Base-by-base conservation (phyloP, 30 jellyfish, hydroid and myxozoan species). In the Cassiopea xamachana region DNA sequence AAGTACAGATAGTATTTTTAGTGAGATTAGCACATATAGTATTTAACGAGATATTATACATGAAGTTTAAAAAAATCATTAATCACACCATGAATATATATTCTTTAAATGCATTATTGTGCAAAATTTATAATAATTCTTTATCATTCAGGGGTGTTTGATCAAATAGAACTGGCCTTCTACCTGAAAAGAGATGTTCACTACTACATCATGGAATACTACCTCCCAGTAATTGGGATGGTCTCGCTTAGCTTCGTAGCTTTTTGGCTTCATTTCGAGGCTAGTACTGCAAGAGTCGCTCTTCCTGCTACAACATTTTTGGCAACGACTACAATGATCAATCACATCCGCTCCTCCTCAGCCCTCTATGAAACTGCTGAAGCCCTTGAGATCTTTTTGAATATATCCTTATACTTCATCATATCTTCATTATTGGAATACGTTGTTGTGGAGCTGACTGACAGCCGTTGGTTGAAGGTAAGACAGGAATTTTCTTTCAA, bases 281-380 rank as follows among this genome's bases (percentile, higher is more conserved):
- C 98, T 1, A 88, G 92, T 17, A 97, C 98, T 1, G 98, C 98
- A 1, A 69, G 98, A 17, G 97, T 88, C 13, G 92, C 97, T 12
- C 96, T 93, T 13, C 97, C 97, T 1, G 79, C 77, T 71, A 92
- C 98, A 10, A 87, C 94, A 13, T 92, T 92, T 9, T 64, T 92
- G 14, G 82, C 98, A 44, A 77, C 88, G 92, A 89, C 90, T 13
- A 73, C 79, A 2, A 75, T 88, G 70, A 45, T 82, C 73, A 76
- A 77, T 45, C 89, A 95, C 73, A 82, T 92, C 46, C 80, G 98
- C 73, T 50, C 76, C 47, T 39, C 90, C 16, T 47, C 89, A n/a
- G 91, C 69, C 1, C 64, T 79, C 45, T 69, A 48, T 43, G 90
- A 86, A 9, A 49, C 84, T 6, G 89, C 93, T 19, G 80, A 79